A percentile compares a stretch with the other conserved stretches of the same genome.
These are phyloP conservation scores for Pogonognathellus flavescens DNA, from an alignment of 1,140 invertebrate genomes.

Conservation along the genomic window DNA sequence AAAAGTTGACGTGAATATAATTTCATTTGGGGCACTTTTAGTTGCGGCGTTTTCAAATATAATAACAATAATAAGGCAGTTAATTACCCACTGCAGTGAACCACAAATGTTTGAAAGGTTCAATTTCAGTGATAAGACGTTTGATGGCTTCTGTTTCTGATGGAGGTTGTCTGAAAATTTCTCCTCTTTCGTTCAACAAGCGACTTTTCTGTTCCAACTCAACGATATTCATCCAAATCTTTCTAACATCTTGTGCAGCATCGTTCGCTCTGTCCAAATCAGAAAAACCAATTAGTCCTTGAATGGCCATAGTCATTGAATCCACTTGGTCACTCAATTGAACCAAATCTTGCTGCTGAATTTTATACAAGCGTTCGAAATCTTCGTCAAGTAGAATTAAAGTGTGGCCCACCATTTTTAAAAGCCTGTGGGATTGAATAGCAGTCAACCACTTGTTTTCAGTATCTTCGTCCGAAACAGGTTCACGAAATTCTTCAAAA, in stretches of 20 bases:
- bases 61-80: too few relatives aligned
- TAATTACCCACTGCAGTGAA: constrained; percentile 78
- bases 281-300: constrained; percentile 70
- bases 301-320: constrained; percentile 70
- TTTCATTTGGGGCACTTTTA: too few relatives aligned
- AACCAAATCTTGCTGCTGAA: constrained; percentile 58
- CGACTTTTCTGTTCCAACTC: constrained; percentile 78
- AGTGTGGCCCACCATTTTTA: constrained; percentile 41
- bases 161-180: constrained; percentile 78
- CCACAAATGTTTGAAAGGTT: constrained; percentile 84
- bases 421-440: constrained; percentile 22
- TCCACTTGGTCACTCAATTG: constrained; percentile 66
- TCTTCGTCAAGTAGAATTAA: constrained; percentile 59
- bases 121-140: constrained; percentile 81
- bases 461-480: constrained; percentile 54
- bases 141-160: constrained; percentile 79
- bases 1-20: too few relatives aligned
- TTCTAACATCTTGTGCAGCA: constrained; percentile 79
- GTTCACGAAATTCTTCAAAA: constrained; percentile 57
- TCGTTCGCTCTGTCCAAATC: constrained; percentile 77
- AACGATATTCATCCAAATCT: constrained; percentile 78
- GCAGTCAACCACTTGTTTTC: constrained; percentile 58
- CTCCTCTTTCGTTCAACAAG: constrained; percentile 80
- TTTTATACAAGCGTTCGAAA: constrained; percentile 57
- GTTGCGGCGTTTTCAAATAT: too few relatives aligned